Evolutionary conservation across 2,113 vertebrate genomes (phyloP), one percentile per base, ranked within the genome.

Genomic region (Chionis minor): DNA sequence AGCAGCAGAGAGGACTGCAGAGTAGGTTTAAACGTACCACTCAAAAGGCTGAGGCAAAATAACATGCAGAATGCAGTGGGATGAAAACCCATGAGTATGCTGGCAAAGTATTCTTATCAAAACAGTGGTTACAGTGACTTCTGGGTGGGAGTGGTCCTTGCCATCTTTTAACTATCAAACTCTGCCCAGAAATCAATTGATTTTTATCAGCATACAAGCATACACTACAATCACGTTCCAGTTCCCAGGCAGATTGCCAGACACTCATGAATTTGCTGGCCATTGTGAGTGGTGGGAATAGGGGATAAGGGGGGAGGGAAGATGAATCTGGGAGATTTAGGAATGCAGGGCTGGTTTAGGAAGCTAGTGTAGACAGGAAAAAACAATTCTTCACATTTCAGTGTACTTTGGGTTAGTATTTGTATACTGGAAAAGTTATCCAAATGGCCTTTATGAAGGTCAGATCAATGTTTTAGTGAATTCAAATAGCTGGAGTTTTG

Each of bases 51-150:
- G 40, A 56, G 19, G 11, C 3, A 72, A 51, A 71, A 44, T 20
- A 21, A 0, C 3, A 24, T 1, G 3, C 13, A 49, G 33, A 32
- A 13, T 47, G 58, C 30, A 84, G 1, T 19, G 67, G 30, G 6
- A 14, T 44, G 11, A 51, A 77, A 90, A 6, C 1, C 1, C 4
- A 14, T 17, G 7, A 58, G 78, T 58, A 54, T 27, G 15, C 26
- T 40, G 62, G 11, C 15, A 14, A 70, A 66, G 23, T 27, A 16
- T 13, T 66, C 26, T 38, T 78, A 4, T 18, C 27, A 52, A 24
- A 45, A 13, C 11, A 38, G 24, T 4, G 30, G 15, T 33, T 87
- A 40, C 40, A 54, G 40, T 49, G 58, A 40, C 15, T 51, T 18
- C 23, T 71, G 32, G 8, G 23, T 27, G 51, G 15, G 10, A 81